These are phyloP conservation scores for Diabrotica balteata DNA, from an alignment of 2,888 invertebrate species.

Conservation along the genomic window DNA sequence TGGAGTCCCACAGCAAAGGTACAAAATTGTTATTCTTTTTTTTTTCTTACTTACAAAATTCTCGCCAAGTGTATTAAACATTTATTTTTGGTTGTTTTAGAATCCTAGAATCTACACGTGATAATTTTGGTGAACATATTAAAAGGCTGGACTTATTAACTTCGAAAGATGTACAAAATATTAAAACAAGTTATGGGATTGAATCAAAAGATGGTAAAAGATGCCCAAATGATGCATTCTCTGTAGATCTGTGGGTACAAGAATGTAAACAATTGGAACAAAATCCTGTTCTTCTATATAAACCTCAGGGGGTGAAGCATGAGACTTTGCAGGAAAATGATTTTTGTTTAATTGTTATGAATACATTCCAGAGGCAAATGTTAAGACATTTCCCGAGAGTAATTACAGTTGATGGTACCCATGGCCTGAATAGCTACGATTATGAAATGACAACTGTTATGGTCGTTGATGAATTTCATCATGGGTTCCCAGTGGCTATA, in stretches of 20 bases:
- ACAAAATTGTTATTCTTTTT: no score
- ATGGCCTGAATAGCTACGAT: constrained; percentile 35
- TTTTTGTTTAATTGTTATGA: no score
- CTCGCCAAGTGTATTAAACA: no score
- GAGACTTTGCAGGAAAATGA: no score
- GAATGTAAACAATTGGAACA: background rate
- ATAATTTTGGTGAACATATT: background rate
- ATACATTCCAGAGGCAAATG: no score
- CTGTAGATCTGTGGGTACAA: background rate
- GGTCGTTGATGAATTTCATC: constrained; percentile 37
- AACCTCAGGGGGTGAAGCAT: background rate
- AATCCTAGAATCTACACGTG: background rate
- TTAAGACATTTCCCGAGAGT: constrained; percentile 62
- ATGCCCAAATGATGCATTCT: background rate
- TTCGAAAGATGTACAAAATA: background rate
- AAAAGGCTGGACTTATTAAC: background rate
- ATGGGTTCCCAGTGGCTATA: constrained; percentile 34
- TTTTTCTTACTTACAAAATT: no score
- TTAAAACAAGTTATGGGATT: background rate
- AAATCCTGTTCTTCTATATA: background rate
- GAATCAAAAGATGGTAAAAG: background rate
- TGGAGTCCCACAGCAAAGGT: no score
- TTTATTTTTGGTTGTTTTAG: no score
- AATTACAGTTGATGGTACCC: constrained; percentile 13
- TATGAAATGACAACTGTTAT: constrained; percentile 38